These are phyloP conservation scores for Ptycholaimellus sp. DNA, from an alignment of 2,888 invertebrate genomes.

Conservation along the genomic window DNA sequence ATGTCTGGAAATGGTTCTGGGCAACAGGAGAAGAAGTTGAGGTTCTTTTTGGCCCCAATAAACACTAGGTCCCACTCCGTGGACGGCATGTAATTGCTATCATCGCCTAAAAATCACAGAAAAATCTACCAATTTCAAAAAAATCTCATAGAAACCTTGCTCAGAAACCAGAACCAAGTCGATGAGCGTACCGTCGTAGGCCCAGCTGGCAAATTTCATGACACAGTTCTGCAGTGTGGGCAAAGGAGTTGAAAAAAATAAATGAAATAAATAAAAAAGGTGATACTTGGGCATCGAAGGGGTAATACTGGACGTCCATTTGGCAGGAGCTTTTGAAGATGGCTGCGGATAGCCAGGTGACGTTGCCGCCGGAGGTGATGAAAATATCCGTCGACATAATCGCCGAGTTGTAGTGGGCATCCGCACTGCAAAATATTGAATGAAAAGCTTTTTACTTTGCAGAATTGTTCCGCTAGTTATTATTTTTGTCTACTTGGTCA, in stretches of 20 bases:
- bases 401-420: constrained; percentile 28
- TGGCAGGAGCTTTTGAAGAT: constrained; percentile 35
- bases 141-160: constrained; percentile 9
- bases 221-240: constrained; percentile 29
- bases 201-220: constrained; percentile 36
- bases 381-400: constrained; percentile 35
- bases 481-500: not conserved
- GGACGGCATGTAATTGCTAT: constrained; percentile 8
- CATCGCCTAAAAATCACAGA: constrained; percentile 5
- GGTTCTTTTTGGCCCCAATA: constrained; percentile 32
- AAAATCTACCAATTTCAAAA: too few species aligned
- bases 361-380: constrained; percentile 34
- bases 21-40: constrained; percentile 50
- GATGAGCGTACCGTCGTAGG: constrained; percentile 33
- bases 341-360: constrained; percentile 36
- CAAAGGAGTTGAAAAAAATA: not conserved
- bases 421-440: constrained; percentile 20
- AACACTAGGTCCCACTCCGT: constrained; percentile 7
- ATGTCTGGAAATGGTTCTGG: too few species aligned
- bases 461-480: not conserved
- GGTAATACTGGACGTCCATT: constrained; percentile 36
- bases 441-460: not conserved
- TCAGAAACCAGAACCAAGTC: constrained; percentile 48
- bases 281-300: constrained; percentile 32
- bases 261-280: not conserved